Percentiles rank a stretch among this genome's conserved stretches.
Evolutionary conservation across 1,140 invertebrate species (phyloP).

Genomic region (Drosophila ficusphila): DNA sequence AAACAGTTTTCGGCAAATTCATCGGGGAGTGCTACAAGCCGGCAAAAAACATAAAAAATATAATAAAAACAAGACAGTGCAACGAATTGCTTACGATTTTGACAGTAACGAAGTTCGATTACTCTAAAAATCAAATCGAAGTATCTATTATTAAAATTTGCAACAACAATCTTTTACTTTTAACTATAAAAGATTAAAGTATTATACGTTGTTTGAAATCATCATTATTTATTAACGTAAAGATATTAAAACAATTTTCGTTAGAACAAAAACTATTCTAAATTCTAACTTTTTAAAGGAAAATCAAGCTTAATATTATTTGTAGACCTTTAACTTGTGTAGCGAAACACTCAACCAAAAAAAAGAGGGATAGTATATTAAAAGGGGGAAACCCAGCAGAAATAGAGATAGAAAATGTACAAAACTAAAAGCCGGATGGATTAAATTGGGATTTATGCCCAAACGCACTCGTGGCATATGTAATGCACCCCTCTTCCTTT

Average conservation of each 20-base stretch:
- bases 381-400: neutral
- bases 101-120: neutral
- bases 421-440: conserved; percentile 71
- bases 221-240: no score
- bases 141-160: no score
- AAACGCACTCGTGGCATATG: conserved; percentile 65
- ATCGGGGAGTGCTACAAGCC: conserved; percentile 20
- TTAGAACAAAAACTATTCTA: neutral
- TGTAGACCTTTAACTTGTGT: neutral
- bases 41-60: neutral
- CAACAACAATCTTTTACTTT: neutral
- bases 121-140: neutral
- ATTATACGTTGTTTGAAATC: no score
- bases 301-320: neutral
- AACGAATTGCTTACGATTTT: neutral
- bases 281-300: neutral
- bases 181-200: neutral
- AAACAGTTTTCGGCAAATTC: conserved; percentile 37
- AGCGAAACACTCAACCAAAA: neutral
- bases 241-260: no score
- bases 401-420: conserved; percentile 13
- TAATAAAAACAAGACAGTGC: neutral
- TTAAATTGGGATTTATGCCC: conserved; percentile 76
- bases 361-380: neutral
- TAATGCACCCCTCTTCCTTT: conserved; percentile 19